These are phyloP conservation scores for Florisuga fusca DNA, from an alignment of 2,797 vertebrate genomes.

Conservation along the genomic window DNA sequence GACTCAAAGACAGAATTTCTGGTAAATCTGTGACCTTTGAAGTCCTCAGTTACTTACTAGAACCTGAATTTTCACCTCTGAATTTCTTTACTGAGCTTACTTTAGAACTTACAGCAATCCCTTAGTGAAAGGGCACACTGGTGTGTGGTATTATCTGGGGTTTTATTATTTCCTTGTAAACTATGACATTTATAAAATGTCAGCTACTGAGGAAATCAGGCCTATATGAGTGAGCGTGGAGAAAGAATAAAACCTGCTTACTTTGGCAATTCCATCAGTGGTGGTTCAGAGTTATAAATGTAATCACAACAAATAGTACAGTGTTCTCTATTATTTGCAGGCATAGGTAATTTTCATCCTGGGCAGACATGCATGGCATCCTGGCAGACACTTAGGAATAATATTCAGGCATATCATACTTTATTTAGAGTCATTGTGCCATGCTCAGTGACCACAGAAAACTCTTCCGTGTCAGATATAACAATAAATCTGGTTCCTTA, in stretches of 20 bases:
- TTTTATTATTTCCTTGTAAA: conserved; percentile 78
- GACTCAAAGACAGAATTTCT: conserved; percentile 46
- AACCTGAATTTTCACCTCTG: conserved; percentile 65
- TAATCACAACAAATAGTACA: not conserved
- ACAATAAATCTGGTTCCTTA: not conserved
- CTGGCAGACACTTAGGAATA: not conserved
- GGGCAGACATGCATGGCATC: not conserved
- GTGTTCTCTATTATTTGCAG: not conserved
- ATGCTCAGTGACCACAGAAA: not conserved
- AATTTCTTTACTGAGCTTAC: conserved; percentile 68
- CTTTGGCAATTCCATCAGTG: not conserved
- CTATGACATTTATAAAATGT: conserved; percentile 80
- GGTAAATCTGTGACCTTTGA: conserved; percentile 70
- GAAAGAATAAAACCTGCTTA: conserved; percentile 7
- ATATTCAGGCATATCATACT: not conserved
- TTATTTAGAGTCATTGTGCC: not conserved
- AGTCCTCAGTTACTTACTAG: conserved; percentile 71
- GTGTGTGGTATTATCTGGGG: conserved; percentile 61
- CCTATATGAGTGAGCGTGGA: conserved; percentile 11
- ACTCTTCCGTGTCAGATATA: not conserved
- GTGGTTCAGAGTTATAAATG: not conserved
- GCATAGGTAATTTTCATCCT: not conserved
- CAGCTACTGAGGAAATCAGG: conserved; percentile 57
- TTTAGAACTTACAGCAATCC: conserved; percentile 62
- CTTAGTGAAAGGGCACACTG: conserved; percentile 74